Base-by-base conservation (phyloP, 2,113 vertebrate genomes). In the Pteronura brasiliensis region DNA sequence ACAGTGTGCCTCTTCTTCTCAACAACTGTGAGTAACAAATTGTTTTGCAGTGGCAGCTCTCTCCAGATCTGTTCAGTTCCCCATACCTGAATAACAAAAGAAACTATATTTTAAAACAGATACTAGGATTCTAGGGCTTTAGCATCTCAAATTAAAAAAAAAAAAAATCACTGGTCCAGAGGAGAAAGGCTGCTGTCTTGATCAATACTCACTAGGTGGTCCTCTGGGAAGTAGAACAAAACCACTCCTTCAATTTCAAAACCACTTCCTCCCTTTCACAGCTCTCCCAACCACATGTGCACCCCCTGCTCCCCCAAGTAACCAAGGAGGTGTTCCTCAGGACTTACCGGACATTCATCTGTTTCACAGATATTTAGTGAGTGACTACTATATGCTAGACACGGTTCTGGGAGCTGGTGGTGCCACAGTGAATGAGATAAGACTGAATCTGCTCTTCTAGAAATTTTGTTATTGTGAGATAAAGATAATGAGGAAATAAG, bases 11-110 rank as follows among this genome's bases (percentile, higher is more conserved):
- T 29, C 27, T 13, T 39, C 20, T n/a, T 39, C 84, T 88, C 31
- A 18, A 47, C 21, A 52, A 31, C 9, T 34, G 44, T 27, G 47
- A 59, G 34, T 21, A 67, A 21, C 36, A 85, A 20, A 15, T 8
- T 27, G 0, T 59, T 49, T 67, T 89, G 15, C 57, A 20, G 2
- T 1, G 34, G n/a, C 18, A 9, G 1, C 31, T 80, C 13, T 44
- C 52, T 92, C 42, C 20, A 36, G 77, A 49, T 42, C 21, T 79
- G 6, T 65, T 71, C 79, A 49, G 72, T 27, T 82, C 42, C 5
- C 9, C 29, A 4, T 21, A 39, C 5, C 9, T n/a, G 42, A 39
- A 85, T 29, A 13, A 27, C 6, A 52, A 27, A 13, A 31, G 36
- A 95, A 67, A 25, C 44, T 72, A 0, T 39, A 59, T 39, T 86